Percentiles rank a stretch among this genome's conserved stretches.
phyloP scores from a whole-genome alignment of 2,888 invertebrate genomes.

The Lasioglossum oenotherae region DNA sequence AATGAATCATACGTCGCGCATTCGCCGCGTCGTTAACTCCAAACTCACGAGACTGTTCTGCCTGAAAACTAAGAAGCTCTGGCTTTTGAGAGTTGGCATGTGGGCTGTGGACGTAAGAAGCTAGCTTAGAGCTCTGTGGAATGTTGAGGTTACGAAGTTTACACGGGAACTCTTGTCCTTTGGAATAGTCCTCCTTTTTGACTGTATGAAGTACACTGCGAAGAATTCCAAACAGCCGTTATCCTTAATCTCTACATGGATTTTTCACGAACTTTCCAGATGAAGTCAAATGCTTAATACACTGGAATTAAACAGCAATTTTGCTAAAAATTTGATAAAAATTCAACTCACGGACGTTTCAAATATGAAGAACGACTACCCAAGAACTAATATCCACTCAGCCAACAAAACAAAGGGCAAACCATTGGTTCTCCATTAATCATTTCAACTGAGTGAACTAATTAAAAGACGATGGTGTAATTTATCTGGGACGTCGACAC shows the following conservation, averaged over 20 bases:
- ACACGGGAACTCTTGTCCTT: neutral
- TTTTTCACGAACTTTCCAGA: neutral
- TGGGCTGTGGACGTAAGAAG: neutral
- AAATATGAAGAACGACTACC: neutral
- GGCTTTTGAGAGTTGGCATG: neutral
- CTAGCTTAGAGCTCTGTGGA: neutral
- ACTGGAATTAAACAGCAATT: neutral
- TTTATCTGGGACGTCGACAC: constrained; percentile 2
- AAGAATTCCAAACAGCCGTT: neutral
- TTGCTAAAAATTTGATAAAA: neutral
- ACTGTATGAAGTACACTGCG: neutral
- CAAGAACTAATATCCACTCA: neutral
- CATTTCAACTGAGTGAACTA: neutral
- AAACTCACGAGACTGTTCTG: neutral
- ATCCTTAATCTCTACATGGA: neutral
- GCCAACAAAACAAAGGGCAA: neutral
- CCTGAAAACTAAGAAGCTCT: neutral
- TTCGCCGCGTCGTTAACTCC: neutral
- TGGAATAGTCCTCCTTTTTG: neutral
- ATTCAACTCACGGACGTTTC: neutral
- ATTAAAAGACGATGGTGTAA: constrained; percentile 6
- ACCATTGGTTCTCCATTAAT: neutral
- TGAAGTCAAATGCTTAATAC: neutral
- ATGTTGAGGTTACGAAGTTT: neutral
- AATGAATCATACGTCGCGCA: neutral